These are phyloP conservation scores for Drosophila bifasciata DNA, from an alignment of 1,140 invertebrate species.

Conservation along the genomic window DNA sequence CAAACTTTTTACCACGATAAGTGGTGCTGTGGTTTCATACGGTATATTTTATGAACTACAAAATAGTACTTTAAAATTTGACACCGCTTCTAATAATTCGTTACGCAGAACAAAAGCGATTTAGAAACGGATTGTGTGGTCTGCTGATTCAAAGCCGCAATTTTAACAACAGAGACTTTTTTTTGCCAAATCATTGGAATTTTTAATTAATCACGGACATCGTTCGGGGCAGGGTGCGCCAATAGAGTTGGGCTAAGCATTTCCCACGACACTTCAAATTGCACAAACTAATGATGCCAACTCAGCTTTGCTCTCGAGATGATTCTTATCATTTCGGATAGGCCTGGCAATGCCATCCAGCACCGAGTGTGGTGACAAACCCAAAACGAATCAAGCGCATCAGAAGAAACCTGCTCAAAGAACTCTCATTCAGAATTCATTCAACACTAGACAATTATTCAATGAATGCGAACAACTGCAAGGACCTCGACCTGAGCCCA, in stretches of 20 bases:
- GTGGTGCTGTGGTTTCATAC: too few species aligned
- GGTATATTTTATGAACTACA: not conserved
- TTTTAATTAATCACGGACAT: slow-evolving; percentile 60
- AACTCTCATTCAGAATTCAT: slow-evolving; percentile 47
- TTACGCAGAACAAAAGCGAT: slow-evolving; percentile 3
- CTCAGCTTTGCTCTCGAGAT: slow-evolving; percentile 12
- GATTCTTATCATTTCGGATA: slow-evolving; percentile 46
- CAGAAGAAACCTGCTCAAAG: slow-evolving; percentile 56
- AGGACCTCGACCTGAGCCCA: slow-evolving; percentile 36
- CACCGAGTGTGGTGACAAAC: slow-evolving; percentile 20
- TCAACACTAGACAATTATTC: slow-evolving; percentile 53
- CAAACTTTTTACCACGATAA: too few species aligned
- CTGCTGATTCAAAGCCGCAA: slow-evolving; percentile 36
- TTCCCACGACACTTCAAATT: slow-evolving; percentile 73
- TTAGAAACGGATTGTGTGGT: slow-evolving; percentile 57
- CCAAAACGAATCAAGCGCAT: slow-evolving; percentile 67
- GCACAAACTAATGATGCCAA: slow-evolving; percentile 54
- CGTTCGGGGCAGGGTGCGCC: not conserved
- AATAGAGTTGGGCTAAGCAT: slow-evolving; percentile 2
- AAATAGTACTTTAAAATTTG: not conserved
- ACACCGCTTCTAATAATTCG: slow-evolving; percentile 5
- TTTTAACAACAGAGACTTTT: slow-evolving; percentile 12
- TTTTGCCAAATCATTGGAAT: slow-evolving; percentile 46
- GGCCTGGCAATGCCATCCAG: slow-evolving; percentile 39
- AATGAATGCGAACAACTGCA: slow-evolving; percentile 50